Conservation (phyloP, 2,888 invertebrate genomes). For the Automeris io region DNA sequence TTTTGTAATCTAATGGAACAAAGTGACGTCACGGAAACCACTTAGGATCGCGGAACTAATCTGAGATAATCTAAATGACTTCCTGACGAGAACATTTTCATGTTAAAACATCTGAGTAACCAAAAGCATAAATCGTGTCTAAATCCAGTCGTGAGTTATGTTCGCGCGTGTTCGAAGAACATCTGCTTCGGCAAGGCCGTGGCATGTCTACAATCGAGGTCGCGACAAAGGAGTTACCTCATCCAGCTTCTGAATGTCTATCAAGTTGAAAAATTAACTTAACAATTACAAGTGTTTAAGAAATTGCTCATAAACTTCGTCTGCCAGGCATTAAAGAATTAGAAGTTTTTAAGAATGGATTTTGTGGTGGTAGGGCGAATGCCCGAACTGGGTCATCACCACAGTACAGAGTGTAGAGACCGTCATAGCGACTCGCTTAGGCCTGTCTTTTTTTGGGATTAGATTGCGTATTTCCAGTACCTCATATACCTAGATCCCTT, state of each 20-base stretch:
- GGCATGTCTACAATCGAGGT: slow-evolving; percentile 27
- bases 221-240: slow-evolving; percentile 24
- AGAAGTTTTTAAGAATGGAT: no score
- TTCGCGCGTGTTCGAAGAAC: slow-evolving; percentile 21
- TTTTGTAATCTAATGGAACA: not conserved
- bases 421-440: no score
- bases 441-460: no score
- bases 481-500: no score
- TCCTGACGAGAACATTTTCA: slow-evolving; percentile 1
- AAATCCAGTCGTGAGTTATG: slow-evolving; percentile 22
- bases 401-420: no score
- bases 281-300: no score
- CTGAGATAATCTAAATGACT: slow-evolving; percentile 1
- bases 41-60: not conserved
- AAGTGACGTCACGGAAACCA: not conserved
- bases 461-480: no score
- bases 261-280: not conserved
- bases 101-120: not conserved
- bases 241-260: slow-evolving; percentile 10
- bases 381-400: no score
- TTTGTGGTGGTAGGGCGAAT: no score
- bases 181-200: slow-evolving; percentile 29
- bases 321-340: no score
- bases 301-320: no score
- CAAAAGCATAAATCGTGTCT: slow-evolving; percentile 25